Base-by-base conservation (phyloP, 1,140 invertebrate genomes). In the Drosophila rufa region DNA sequence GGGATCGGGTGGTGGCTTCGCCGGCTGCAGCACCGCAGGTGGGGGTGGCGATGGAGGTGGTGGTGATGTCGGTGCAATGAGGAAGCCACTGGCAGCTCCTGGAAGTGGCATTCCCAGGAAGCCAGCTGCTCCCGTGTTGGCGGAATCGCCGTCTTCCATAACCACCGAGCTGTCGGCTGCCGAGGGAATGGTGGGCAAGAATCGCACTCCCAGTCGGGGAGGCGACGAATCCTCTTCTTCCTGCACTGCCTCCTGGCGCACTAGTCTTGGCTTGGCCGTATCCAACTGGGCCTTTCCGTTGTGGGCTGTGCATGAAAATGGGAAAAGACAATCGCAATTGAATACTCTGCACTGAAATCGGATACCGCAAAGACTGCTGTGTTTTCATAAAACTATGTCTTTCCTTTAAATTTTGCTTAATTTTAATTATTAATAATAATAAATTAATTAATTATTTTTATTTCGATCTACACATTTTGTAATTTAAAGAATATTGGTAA, bases 161-260 rank as follows among this genome's bases (percentile, higher is more conserved):
- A 96, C 95, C 84, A 96, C 94, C 78, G 96, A 97, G 51, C 95
- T 96, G 93, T 97, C 96, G 6, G 96, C 96, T 2, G 96, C 96
- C 3, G 97, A 97, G 5, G 96, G 96, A 92, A 97, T 97, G 9
- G 96, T 97, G 51, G 96, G 95, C 48, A 96, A 93, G 76, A 96
- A 95, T 25, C 96, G 93, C 60, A 96, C 95, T 70, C 95, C 94
- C 58, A 95, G 92, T 93, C 94, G 93, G 43, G 94, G 86, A 0
- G 96, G 95, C 17, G 95, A 95, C 1, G 95, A 95, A 84, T 96
- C 96, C 69, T 91, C 82, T 73, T 95, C 95, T 65, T 96, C 96
- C 68, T 95, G 95, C 46, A 97, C 94, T 2, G 96, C 96, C 62
- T 95, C 94, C 91, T 97, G 96, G 7, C 97, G 94, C 1, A 96